Conservation (phyloP, 2,113 vertebrate species). For the Halichoerus grypus region DNA sequence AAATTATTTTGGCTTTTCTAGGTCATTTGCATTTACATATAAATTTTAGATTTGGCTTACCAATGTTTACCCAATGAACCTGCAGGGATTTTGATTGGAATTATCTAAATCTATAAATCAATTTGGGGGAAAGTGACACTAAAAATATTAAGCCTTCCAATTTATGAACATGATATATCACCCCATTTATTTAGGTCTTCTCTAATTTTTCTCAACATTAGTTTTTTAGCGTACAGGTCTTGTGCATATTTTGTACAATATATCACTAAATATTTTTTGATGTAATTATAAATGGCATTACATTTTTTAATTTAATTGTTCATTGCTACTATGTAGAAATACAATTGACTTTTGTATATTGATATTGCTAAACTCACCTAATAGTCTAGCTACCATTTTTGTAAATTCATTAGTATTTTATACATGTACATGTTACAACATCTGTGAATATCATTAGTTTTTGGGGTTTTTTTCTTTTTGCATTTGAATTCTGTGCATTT, state of each 20-base stretch:
- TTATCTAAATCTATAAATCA: conserved; percentile 12
- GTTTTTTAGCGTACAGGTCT: not conserved
- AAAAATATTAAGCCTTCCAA: not conserved
- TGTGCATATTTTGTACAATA: not conserved
- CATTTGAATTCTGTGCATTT: not conserved
- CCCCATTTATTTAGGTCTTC: not conserved
- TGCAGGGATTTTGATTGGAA: not conserved
- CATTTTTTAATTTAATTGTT: not conserved
- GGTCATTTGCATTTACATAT: not conserved
- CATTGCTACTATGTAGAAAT: conserved; percentile 5
- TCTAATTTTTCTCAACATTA: not conserved
- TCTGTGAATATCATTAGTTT: not conserved
- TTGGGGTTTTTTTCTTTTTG: not conserved
- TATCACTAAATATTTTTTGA: not conserved
- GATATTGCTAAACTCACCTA: not conserved
- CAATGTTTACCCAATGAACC: not conserved
- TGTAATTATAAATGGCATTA: not conserved
- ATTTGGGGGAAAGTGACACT: not conserved
- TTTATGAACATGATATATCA: not conserved
- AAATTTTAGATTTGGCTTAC: not conserved
- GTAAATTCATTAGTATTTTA: not conserved
- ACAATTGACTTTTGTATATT: not conserved
- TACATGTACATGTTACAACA: not conserved
- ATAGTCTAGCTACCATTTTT: not conserved
- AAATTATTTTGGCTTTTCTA: not conserved